Evolutionary conservation across 1,140 invertebrate genomes (phyloP).

Genomic region (Parapsyche elsis): DNA sequence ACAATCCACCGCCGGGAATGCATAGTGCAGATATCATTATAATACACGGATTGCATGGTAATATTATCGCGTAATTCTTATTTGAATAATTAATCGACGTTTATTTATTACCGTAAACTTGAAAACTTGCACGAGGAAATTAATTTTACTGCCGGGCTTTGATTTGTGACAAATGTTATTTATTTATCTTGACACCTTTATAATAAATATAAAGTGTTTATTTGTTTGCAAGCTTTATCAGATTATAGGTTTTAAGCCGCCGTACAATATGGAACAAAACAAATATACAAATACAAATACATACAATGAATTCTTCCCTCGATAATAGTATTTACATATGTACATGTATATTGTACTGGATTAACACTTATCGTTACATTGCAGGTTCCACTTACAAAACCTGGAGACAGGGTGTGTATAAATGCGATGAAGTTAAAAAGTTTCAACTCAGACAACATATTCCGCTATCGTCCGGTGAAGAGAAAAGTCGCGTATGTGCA

Average conservation of each 20-base stretch:
- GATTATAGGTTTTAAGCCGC: not conserved
- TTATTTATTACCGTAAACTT: not conserved
- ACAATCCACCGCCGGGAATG: slow-evolving; percentile 55
- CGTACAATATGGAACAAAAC: too few species aligned
- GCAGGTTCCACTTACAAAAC: slow-evolving; percentile 65
- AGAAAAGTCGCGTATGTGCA: not conserved
- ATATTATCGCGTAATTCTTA: slow-evolving; percentile 7
- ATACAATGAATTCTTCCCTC: too few species aligned
- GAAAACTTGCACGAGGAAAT: not conserved
- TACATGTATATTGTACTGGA: not conserved
- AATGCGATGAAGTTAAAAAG: slow-evolving; percentile 57
- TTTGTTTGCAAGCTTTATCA: slow-evolving; percentile 1
- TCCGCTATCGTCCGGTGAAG: not conserved
- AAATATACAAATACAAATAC: too few species aligned
- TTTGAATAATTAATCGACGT: not conserved
- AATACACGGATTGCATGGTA: slow-evolving; percentile 65
- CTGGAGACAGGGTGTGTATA: slow-evolving; percentile 66
- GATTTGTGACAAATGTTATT: too few species aligned
- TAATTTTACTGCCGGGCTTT: too few species aligned
- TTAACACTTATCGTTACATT: slow-evolving; percentile 47
- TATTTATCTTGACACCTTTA: too few species aligned
- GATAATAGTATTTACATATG: too few species aligned
- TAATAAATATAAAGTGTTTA: slow-evolving; percentile 18
- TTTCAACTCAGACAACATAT: slow-evolving; percentile 57
- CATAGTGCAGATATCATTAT: slow-evolving; percentile 62